phyloP scores from a whole-genome alignment of 1,140 invertebrate genomes.

The Drosophila paulistorum region DNA sequence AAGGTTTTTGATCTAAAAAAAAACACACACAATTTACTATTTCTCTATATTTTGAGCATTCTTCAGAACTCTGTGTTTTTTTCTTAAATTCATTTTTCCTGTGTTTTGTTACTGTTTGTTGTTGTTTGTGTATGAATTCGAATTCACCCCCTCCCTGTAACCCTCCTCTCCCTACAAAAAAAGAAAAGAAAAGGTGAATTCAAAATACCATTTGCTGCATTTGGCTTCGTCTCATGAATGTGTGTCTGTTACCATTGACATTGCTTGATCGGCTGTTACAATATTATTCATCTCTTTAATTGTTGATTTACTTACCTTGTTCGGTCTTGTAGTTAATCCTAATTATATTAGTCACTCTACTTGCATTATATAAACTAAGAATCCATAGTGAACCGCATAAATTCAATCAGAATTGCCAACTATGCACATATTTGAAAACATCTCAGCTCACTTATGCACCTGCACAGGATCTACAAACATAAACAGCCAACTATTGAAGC shows the following conservation, averaged over 20 bases:
- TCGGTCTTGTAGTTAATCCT: not conserved
- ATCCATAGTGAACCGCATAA: not conserved
- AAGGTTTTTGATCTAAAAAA: conserved; percentile 72
- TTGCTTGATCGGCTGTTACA: not conserved
- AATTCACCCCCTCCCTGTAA: not conserved
- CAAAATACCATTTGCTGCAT: conserved; percentile 3
- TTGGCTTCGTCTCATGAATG: conserved; percentile 4
- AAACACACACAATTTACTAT: conserved; percentile 14
- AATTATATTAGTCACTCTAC: not conserved
- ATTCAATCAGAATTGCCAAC: not conserved
- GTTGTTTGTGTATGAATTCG: conserved; percentile 50
- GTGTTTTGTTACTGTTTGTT: conserved; percentile 65
- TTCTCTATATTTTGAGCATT: conserved; percentile 43
- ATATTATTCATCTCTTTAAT: not conserved
- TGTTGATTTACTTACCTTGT: not conserved
- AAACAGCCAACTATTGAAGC: too few relatives aligned
- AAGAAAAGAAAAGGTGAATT: not conserved
- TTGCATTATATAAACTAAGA: not conserved
- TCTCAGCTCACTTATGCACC: not conserved
- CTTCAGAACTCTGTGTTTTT: conserved; percentile 35
- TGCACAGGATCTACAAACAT: too few relatives aligned
- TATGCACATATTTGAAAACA: not conserved
- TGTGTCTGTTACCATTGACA: not conserved
- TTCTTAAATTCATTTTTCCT: conserved; percentile 54
- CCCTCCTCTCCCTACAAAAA: not conserved